These are phyloP conservation scores for Iguana delicatissima DNA, from an alignment of 2,797 vertebrate genomes.

Conservation along the genomic window DNA sequence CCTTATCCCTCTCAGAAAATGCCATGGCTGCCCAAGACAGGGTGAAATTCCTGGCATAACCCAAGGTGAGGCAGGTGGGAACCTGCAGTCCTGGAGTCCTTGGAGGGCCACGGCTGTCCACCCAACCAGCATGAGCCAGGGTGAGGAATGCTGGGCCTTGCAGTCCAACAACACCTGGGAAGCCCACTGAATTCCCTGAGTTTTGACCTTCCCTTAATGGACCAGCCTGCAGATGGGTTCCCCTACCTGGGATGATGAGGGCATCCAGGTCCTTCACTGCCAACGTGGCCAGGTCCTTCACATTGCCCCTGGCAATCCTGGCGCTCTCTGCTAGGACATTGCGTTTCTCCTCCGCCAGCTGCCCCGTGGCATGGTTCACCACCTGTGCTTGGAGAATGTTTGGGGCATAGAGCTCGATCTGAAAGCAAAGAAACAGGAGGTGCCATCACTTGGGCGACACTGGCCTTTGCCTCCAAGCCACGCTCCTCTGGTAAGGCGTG, in stretches of 20 bases:
- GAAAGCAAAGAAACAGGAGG: not conserved
- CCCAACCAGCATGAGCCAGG: no score
- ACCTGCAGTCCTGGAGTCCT: no score
- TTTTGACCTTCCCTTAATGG: not conserved
- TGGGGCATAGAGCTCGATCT: conserved; percentile 89
- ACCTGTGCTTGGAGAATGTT: conserved; percentile 89
- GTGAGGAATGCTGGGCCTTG: no score
- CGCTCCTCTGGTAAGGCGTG: no score
- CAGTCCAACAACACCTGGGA: no score
- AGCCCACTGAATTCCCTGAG: no score
- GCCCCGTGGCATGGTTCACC: conserved; percentile 88
- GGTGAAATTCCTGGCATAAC: no score
- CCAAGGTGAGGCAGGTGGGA: no score
- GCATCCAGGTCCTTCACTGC: conserved; percentile 82
- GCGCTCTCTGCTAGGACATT: conserved; percentile 89
- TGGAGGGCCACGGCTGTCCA: no score
- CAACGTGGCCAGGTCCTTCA: conserved; percentile 83
- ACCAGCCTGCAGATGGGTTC: not conserved
- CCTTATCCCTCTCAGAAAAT: not conserved
- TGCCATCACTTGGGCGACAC: fast-evolving
- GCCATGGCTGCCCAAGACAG: not conserved
- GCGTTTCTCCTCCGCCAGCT: conserved; percentile 83
- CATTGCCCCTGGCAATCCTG: conserved; percentile 88
- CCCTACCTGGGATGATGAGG: conserved; percentile 87
- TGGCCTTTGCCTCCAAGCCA: no score